phyloP scores from a whole-genome alignment of 2,113 vertebrate species.

The Sterna hirundo region DNA sequence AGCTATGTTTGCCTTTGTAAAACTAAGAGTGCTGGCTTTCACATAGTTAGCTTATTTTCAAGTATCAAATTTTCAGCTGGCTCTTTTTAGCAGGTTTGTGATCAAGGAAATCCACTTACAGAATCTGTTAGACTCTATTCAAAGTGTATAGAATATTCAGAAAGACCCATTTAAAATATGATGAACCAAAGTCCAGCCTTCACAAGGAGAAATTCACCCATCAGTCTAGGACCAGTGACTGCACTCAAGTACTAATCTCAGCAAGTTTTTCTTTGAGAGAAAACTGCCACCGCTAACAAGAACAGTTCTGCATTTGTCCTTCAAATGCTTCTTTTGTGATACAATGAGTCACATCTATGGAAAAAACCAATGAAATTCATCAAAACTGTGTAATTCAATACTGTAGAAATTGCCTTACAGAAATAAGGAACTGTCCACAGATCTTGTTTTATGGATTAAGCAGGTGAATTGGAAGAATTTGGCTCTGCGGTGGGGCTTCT shows the following conservation, averaged over 20 bases:
- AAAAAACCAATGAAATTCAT: background rate
- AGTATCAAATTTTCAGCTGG: background rate
- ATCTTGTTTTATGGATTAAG: background rate
- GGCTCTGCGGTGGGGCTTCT: background rate
- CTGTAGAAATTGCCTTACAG: background rate
- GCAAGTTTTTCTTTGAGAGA: background rate
- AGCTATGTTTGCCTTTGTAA: background rate
- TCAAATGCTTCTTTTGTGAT: background rate
- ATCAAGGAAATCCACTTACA: background rate
- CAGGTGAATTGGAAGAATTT: background rate
- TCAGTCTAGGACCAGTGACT: background rate
- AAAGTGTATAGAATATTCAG: background rate
- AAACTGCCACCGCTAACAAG: background rate
- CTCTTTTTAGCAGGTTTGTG: background rate
- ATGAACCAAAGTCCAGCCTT: background rate
- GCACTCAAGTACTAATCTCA: background rate
- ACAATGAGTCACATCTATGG: background rate
- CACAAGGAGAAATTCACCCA: background rate
- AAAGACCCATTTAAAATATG: background rate
- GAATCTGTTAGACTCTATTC: background rate
- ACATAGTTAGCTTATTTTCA: background rate
- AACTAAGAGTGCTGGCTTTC: background rate
- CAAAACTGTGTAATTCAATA: background rate
- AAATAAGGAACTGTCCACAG: background rate
- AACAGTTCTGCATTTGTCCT: background rate